Evolutionary conservation across 2,888 invertebrate genomes (phyloP).

Genomic region (Eurois occulta): DNA sequence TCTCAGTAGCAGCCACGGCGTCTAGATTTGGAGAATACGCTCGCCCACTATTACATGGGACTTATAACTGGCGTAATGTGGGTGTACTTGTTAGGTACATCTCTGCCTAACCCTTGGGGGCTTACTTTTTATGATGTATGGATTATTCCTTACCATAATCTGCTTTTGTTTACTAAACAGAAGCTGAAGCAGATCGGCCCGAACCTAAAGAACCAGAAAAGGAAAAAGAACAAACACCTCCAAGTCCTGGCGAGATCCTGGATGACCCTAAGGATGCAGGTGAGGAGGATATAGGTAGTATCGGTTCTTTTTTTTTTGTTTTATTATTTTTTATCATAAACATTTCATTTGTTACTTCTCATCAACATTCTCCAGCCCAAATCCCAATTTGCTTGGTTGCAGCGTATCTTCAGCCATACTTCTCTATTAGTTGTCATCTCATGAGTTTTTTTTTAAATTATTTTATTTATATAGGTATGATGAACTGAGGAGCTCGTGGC

Average conservation of each 20-base stretch:
- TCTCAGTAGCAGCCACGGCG: no score
- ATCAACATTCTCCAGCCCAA: background rate
- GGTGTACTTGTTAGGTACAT: no score
- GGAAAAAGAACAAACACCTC: constrained; percentile 79
- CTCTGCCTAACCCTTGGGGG: no score
- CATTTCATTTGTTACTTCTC: no score
- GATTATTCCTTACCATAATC: no score
- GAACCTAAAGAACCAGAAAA: constrained; percentile 77
- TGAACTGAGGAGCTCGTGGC: no score
- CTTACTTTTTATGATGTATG: no score
- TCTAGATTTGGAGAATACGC: no score
- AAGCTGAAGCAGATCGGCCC: constrained; percentile 75
- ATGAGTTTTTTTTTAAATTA: background rate
- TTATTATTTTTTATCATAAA: background rate
- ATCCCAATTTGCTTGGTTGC: background rate
- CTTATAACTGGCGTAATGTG: no score
- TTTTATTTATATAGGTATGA: no score
- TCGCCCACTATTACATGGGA: no score
- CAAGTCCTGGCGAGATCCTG: constrained; percentile 86
- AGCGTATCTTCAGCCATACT: background rate
- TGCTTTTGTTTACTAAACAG: constrained; percentile 61
- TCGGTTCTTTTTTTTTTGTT: constrained; percentile 12
- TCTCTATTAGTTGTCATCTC: background rate
- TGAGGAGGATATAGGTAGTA: constrained; percentile 61
- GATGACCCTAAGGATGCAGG: constrained; percentile 85